A percentile compares a stretch with the other conserved stretches of the same genome.
Evolutionary conservation across 1,140 invertebrate species (phyloP).

Genomic region (Pogonomyrmex barbatus): DNA sequence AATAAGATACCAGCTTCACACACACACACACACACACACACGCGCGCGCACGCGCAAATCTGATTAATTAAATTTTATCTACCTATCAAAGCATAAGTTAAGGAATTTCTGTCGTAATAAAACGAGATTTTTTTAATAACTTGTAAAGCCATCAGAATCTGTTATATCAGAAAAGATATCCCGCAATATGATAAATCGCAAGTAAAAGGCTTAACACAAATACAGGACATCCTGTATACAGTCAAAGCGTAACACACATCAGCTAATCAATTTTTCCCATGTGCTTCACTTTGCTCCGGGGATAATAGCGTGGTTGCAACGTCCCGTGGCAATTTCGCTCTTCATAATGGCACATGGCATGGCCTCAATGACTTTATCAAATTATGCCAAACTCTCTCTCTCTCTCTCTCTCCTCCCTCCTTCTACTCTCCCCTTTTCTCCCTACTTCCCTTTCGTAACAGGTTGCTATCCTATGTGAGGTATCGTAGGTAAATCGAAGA

Average conservation of each 20-base stretch:
- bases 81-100: background rate
- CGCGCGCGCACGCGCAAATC: background rate
- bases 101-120: background rate
- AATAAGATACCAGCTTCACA: no score
- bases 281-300: background rate
- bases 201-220: background rate
- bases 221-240: background rate
- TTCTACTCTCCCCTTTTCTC: background rate
- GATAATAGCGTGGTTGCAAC: conserved; percentile 8
- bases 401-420: conserved; percentile 16
- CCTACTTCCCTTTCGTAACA: background rate
- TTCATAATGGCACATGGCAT: conserved; percentile 43
- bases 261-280: conserved; percentile 50
- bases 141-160: background rate
- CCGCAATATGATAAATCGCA: background rate
- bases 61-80: conserved; percentile 11
- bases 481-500: conserved; percentile 24
- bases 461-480: background rate
- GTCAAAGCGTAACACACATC: conserved; percentile 30
- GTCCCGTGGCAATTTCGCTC: conserved; percentile 56
- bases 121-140: background rate
- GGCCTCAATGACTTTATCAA: conserved; percentile 71
- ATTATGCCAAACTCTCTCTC: conserved; percentile 59
- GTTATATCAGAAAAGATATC: background rate
- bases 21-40: background rate